Conservation (phyloP, 2,888 invertebrate genomes). For the Sarcophaga subvicina region DNA sequence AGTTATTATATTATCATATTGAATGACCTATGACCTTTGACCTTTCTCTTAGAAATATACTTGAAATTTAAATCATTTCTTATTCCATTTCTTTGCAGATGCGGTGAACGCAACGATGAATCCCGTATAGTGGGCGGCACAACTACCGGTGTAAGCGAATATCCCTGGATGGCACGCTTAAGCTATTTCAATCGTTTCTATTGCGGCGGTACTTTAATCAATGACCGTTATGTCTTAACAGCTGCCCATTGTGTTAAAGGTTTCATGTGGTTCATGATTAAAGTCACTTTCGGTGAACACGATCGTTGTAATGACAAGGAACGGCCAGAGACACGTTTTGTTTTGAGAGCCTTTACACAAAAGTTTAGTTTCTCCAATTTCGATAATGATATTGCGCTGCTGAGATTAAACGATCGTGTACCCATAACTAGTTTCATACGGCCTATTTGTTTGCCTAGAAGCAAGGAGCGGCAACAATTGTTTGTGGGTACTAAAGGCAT, state of each 20-base stretch:
- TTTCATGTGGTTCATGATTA: slow-evolving; percentile 97
- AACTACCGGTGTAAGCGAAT: slow-evolving; percentile 89
- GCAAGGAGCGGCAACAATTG: slow-evolving; percentile 86
- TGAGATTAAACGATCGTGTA: slow-evolving; percentile 91
- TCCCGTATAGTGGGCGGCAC: slow-evolving; percentile 92
- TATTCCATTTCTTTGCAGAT: slow-evolving; percentile 80
- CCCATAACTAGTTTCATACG: slow-evolving; percentile 90
- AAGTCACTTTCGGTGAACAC: slow-evolving; percentile 93
- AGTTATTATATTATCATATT: too few species aligned
- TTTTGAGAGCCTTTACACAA: slow-evolving; percentile 88
- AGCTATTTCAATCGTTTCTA: slow-evolving; percentile 95
- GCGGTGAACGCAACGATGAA: slow-evolving; percentile 91
- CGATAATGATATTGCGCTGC: slow-evolving; percentile 92
- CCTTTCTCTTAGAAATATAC: background rate
- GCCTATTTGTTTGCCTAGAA: slow-evolving; percentile 91
- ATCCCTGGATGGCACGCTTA: slow-evolving; percentile 94
- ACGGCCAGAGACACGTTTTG: slow-evolving; percentile 90
- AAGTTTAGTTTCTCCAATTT: slow-evolving; percentile 93
- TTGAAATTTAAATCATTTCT: too few species aligned
- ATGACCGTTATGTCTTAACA: slow-evolving; percentile 92
- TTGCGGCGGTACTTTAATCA: slow-evolving; percentile 94
- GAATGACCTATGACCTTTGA: background rate
- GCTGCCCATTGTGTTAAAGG: slow-evolving; percentile 96
- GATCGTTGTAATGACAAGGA: slow-evolving; percentile 89
- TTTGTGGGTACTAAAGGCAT: slow-evolving; percentile 89